Conservation (phyloP, 2,113 vertebrate genomes). For the Oophaga pumilio region DNA sequence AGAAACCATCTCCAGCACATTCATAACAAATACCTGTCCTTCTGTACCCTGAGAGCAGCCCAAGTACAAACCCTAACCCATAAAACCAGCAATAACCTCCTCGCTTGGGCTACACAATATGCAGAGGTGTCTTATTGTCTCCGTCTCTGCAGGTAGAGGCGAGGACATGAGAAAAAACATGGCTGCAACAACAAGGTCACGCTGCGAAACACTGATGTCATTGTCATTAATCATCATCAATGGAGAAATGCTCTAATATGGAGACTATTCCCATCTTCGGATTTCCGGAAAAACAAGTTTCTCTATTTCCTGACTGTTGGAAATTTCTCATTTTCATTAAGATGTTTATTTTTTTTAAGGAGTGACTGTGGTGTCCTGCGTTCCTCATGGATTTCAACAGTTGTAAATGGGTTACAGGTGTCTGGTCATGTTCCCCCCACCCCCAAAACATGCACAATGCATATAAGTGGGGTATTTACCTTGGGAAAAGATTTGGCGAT, state of each 20-base stretch:
- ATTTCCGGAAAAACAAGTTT: slow-evolving; percentile 40
- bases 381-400: background rate
- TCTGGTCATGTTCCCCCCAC: background rate
- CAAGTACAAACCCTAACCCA: background rate
- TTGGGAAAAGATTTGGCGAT: background rate
- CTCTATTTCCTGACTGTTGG: background rate
- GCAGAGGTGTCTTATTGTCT: background rate
- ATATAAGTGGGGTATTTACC: background rate
- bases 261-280: background rate
- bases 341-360: background rate
- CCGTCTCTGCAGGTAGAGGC: background rate
- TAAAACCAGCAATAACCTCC: background rate
- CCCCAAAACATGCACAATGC: background rate
- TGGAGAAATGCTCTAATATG: background rate
- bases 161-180: background rate
- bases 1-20: no score
- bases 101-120: background rate
- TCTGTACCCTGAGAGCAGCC: background rate
- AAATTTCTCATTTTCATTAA: background rate
- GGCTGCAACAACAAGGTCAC: background rate
- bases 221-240: background rate
- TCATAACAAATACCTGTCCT: background rate
- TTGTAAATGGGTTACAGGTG: background rate
- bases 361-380: background rate
- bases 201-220: background rate